Evolutionary conservation across 2,888 invertebrate species (phyloP), one percentile per base, ranked within the genome.

Genomic region (Ophion obscuratus): DNA sequence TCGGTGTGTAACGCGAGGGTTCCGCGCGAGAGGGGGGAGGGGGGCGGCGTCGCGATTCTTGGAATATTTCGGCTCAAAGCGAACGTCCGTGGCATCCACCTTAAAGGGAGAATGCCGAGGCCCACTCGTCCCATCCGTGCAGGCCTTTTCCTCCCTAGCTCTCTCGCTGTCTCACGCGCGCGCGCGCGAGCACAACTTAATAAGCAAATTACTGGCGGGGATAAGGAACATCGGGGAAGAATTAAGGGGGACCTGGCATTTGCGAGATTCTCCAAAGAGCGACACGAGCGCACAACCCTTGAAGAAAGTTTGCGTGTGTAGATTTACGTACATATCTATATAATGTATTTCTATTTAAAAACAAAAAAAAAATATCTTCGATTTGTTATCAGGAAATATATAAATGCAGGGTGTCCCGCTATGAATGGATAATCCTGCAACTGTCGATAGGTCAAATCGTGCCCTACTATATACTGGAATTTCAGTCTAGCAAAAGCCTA

Each of bases 21-120:
- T 74, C 9, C 20, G 61, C 20, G 40, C 20, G n/a, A 24, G 20
- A 11, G 10, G 24, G 61, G 61, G 20, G 57, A 17, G 53, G 9
- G 53, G 20, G 61, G 57, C 83, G 87, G 87, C 89, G 88, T 87
- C 89, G 91, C 87, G 88, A 92, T 92, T 92, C 92, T 92, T 92
- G 91, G 92, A 92, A 94, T 93, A 93, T 91, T 91, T 88, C 91
- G 89, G 89, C 88, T 93, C 94, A 94, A 94, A 94, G 94, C 91
- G 91, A 94, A 92, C 93, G 92, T 93, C 89, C 89, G 87, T 90
- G 93, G 94, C 91, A 94, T 93, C 88, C 90, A 89, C 90, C 91
- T 91, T 88, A 59, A 71, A 85, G 88, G 89, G 89, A 91, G 92
- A 92, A 93, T 93, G 90, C 92, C 88, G 86, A 88, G 85, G 86